phyloP scores from a whole-genome alignment of 2,797 vertebrate genomes.

The Pempheris klunzingeri region DNA sequence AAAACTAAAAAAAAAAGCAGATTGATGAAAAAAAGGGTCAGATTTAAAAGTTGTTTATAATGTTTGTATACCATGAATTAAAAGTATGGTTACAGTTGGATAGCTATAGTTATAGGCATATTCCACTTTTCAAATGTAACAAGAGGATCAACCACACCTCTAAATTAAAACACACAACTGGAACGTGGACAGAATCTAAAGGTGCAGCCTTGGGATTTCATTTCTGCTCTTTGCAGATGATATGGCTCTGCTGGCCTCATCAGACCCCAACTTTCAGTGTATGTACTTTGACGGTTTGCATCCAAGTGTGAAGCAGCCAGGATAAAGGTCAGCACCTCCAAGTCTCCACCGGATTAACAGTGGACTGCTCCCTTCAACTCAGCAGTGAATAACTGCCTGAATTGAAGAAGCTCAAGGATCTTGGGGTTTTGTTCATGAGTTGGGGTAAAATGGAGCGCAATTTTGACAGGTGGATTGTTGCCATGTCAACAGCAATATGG shows the following conservation, averaged over 20 bases:
- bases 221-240: background rate
- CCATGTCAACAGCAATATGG: background rate
- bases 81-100: background rate
- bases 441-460: background rate
- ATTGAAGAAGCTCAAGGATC: background rate
- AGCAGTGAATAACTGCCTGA: background rate
- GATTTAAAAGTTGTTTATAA: background rate
- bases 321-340: background rate
- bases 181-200: too few relatives aligned
- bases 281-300: background rate
- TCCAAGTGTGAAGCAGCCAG: background rate
- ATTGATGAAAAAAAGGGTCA: background rate
- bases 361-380: too few relatives aligned
- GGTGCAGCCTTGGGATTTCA: background rate
- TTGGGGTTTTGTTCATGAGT: background rate
- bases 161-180: background rate
- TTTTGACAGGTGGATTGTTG: background rate
- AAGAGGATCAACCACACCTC: background rate
- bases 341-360: background rate
- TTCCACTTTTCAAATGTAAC: background rate
- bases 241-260: background rate
- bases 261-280: background rate
- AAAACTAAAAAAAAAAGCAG: constrained; percentile 20
- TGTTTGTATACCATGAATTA: background rate
- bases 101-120: background rate